Evolutionary conservation across 1,140 invertebrate genomes (phyloP).

Genomic region (Zaprionus gabonicus): DNA sequence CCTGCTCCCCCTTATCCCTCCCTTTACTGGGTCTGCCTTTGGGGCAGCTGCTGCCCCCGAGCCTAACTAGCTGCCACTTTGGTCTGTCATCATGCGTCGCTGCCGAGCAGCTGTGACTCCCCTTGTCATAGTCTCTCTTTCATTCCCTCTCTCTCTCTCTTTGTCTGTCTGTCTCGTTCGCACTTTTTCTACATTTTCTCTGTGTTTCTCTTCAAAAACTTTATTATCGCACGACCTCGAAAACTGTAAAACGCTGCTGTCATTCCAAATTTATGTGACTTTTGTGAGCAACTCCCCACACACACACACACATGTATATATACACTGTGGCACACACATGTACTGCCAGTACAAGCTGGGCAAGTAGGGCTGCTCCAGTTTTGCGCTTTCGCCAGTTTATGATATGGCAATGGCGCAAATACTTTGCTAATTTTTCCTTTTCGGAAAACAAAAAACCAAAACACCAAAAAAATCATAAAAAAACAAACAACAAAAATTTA

Average conservation of each 20-base stretch:
- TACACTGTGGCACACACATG: slow-evolving; percentile 11
- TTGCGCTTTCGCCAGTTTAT: slow-evolving; percentile 62
- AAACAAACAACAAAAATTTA: slow-evolving; percentile 57
- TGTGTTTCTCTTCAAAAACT: slow-evolving; percentile 45
- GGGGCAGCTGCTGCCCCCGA: slow-evolving; percentile 23
- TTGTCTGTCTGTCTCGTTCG: background rate
- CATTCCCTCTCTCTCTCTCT: background rate
- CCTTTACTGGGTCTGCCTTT: background rate
- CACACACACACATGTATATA: background rate
- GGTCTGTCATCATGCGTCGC: slow-evolving; percentile 50
- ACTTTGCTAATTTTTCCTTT: slow-evolving; percentile 83
- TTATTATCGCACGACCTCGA: slow-evolving; percentile 75
- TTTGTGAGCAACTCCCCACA: slow-evolving; percentile 69
- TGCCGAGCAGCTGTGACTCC: slow-evolving; percentile 49
- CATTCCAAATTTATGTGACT: slow-evolving; percentile 80
- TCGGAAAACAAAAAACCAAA: slow-evolving; percentile 53
- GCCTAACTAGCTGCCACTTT: slow-evolving; percentile 48
- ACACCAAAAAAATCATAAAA: slow-evolving; percentile 29
- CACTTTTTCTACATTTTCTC: slow-evolving; percentile 6
- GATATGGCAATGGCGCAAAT: slow-evolving; percentile 80
- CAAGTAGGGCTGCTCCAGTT: slow-evolving; percentile 42
- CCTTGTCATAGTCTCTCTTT: background rate
- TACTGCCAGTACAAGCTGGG: background rate
- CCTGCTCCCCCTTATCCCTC: background rate
- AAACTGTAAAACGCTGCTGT: slow-evolving; percentile 79